Evolutionary conservation across 1,140 invertebrate species (phyloP), one percentile per base, ranked within the genome.

Genomic region (Ladona fulva): DNA sequence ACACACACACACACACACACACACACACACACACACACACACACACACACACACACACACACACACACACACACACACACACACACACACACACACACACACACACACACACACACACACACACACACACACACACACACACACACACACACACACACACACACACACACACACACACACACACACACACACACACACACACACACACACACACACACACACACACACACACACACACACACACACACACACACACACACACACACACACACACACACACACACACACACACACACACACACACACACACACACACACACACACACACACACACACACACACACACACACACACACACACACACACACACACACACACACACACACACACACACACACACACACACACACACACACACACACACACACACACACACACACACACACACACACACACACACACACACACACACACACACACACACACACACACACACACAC

Each of bases 271-370:
- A 52, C 44, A 52, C 44, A 52, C 44, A 52, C 44, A 52, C 77
- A 78, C 66, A 78, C 77, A 80, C 79, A 80, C 77, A 80, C 77
- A 78, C 66, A 78, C 77, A 80, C 79, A 80, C 77, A 80, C 77
- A 80, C 79, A 80, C 79, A 80, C 77, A 80, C 79, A 78, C 79
- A 80, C 77, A 79, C 78, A 79, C 80, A 80, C 79, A 80, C 78
- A 79, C 76, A 78, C 80, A 80, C 78, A 80, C 80, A 79, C 77
- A 78, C 78, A 80, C 78, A 80, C 77, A 79, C 77, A 78, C 78
- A 78, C 79, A 80, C 78, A 78, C 78, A 78, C 78, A 80, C 78
- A 80, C 78, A 79, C 76, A 80, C 78, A 79, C 77, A 80, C 78
- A 79, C 80, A 80, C 80, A 80, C 78, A 81, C 80, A 82, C 77